Conservation (phyloP, 35 echinoderm and acorn worm genomes). For the Lytechinus pictus region DNA sequence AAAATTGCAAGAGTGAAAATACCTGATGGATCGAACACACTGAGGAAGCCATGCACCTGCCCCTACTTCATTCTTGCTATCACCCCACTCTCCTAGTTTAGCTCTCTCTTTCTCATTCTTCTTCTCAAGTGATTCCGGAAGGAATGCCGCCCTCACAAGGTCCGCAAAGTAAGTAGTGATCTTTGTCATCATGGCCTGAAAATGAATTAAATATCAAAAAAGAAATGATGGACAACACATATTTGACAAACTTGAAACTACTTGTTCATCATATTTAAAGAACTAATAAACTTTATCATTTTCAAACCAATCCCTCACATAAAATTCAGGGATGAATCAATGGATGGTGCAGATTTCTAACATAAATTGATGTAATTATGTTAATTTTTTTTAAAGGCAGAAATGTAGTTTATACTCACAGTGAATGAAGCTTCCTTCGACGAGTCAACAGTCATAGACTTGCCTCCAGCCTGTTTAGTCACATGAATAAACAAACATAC, state of each 20-base stretch:
- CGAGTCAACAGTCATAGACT: conserved; percentile 81
- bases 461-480: conserved; percentile 83
- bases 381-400: background rate
- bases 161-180: conserved; percentile 77
- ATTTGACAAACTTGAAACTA: too few relatives aligned
- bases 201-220: background rate
- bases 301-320: background rate
- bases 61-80: conserved; percentile 69
- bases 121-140: conserved; percentile 78
- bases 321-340: background rate
- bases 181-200: conserved; percentile 79
- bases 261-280: background rate
- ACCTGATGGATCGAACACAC: conserved; percentile 70
- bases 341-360: too few relatives aligned
- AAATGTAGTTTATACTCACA: conserved; percentile 49
- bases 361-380: too few relatives aligned
- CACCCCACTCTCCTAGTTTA: conserved; percentile 80
- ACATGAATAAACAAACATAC: background rate
- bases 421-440: conserved; percentile 79
- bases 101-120: conserved; percentile 61
- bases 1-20: background rate
- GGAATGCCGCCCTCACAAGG: conserved; percentile 93
- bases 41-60: conserved; percentile 84
- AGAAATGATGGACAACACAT: background rate
- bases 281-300: background rate